Percentiles rank a stretch among this genome's conserved stretches.
Evolutionary conservation across 2,797 vertebrate genomes (phyloP).

Genomic region (Euphonia xanthogaster): DNA sequence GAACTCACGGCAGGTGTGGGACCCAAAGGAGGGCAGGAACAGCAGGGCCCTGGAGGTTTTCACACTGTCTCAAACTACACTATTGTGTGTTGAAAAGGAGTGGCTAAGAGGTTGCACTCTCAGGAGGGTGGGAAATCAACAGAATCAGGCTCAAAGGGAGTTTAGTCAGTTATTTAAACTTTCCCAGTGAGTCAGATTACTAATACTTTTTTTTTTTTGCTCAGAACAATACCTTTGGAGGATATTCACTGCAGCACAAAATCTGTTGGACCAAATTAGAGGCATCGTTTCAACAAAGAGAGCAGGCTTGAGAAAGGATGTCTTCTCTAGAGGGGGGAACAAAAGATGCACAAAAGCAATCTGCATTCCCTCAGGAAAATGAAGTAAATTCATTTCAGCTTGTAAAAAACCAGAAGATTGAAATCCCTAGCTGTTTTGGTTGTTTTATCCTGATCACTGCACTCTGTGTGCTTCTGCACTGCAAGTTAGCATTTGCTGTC

Average conservation of each 20-base stretch:
- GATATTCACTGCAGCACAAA: constrained; percentile 2
- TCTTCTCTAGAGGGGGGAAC: neutral
- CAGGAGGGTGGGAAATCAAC: neutral
- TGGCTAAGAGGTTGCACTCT: neutral
- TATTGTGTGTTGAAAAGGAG: neutral
- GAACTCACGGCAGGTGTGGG: neutral
- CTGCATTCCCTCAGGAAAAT: neutral
- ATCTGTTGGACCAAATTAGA: neutral
- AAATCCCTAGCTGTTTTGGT: neutral
- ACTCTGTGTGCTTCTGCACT: neutral
- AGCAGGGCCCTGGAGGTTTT: neutral
- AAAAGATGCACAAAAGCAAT: neutral
- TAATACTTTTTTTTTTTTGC: constrained; percentile 34
- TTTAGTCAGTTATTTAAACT: constrained; percentile 48
- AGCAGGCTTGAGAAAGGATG: neutral
- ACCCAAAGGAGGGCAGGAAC: neutral
- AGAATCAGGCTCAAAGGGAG: neutral
- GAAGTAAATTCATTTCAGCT: constrained; percentile 14
- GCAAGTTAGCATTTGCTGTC: neutral
- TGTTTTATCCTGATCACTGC: neutral
- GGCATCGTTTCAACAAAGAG: neutral
- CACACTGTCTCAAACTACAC: accelerated
- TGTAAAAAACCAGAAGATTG: neutral
- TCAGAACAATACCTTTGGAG: constrained; percentile 37
- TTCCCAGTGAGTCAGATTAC: constrained; percentile 49